Evolutionary conservation across 2,113 vertebrate species (phyloP), one percentile per base, ranked within the genome.

Genomic region (Caretta caretta): DNA sequence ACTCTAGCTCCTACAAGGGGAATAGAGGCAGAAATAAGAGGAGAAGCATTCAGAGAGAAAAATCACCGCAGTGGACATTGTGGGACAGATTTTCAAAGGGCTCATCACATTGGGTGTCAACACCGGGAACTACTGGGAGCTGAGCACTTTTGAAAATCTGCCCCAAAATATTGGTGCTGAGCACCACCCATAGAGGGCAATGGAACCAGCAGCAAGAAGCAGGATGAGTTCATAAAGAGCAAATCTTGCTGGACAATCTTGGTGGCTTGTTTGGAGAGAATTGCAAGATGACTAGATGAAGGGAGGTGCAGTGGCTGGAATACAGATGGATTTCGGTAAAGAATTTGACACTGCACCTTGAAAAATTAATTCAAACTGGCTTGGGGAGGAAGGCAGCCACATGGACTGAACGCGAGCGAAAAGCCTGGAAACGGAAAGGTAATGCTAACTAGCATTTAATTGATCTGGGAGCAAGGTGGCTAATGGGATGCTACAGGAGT

Each of bases 381-480:
- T 90, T 48, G 48, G 48, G 86, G 84, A 90, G 69, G 53, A 92
- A 85, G 31, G 50, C 57, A 75, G 65, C 78, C 90, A 38, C 35
- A 17, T 9, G 3, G 88, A 54, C 22, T 88, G 38, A 79, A 79
- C 85, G 87, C 56, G 0, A 50, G n/a, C 62, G 0, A 51, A 46
- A 86, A 56, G 88, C 65, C 90, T 94, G 91, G 13, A 90, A 91
- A 88, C 49, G 5, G 9, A 1, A 57, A 94, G 22, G 72, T 90
- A 31, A 84, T 1, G 24, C 46, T 57, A 65, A 93, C 91, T 2
- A 84, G n/a, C 79, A 81, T 16, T 86, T 81, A 96, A 93, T 84
- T 65, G 84, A 83, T 88, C 79, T 91, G 92, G 94, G 86, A 95
- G 31, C 87, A 65, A 22, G 46, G 27, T 87, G 88, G 82, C 93